Evolutionary conservation across 2,888 invertebrate species (phyloP).

Genomic region (Drosophila aldrichi): DNA sequence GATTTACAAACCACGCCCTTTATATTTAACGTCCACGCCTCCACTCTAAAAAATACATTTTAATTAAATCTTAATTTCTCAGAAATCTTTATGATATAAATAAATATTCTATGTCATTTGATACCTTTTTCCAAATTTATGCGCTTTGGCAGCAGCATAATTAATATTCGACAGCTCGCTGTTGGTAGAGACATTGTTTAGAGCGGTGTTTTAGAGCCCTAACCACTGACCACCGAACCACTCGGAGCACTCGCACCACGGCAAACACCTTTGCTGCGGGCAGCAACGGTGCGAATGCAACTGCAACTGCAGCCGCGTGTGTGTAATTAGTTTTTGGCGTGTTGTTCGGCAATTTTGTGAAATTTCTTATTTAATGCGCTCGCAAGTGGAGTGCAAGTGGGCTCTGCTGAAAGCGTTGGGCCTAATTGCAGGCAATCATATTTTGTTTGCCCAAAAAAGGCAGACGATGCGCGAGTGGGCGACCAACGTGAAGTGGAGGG

Average conservation of each 20-base stretch:
- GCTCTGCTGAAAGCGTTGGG: constrained; percentile 62
- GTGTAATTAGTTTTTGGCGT: constrained; percentile 76
- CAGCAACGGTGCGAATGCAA: constrained; percentile 15
- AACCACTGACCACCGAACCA: constrained; percentile 12
- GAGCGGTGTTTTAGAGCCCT: constrained; percentile 7
- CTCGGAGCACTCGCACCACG: not conserved
- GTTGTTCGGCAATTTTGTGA: constrained; percentile 64
- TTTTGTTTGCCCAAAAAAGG: constrained; percentile 70
- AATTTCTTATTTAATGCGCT: constrained; percentile 75
- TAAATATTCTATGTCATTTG: not conserved
- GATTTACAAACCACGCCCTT: no score
- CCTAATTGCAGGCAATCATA: constrained; percentile 78
- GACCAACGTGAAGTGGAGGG: not conserved
- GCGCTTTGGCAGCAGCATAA: not conserved
- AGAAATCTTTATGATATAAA: no score
- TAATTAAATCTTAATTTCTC: no score
- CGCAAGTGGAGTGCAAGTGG: constrained; percentile 28
- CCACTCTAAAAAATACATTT: no score
- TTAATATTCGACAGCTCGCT: not conserved
- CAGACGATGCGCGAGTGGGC: constrained; percentile 13
- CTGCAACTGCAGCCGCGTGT: constrained; percentile 16
- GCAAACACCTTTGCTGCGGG: constrained; percentile 38
- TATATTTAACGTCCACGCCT: no score
- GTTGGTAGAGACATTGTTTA: constrained; percentile 17
- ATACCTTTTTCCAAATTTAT: not conserved